phyloP scores from a whole-genome alignment of 2,888 invertebrate species.

The Rotaria magnacalcarata region DNA sequence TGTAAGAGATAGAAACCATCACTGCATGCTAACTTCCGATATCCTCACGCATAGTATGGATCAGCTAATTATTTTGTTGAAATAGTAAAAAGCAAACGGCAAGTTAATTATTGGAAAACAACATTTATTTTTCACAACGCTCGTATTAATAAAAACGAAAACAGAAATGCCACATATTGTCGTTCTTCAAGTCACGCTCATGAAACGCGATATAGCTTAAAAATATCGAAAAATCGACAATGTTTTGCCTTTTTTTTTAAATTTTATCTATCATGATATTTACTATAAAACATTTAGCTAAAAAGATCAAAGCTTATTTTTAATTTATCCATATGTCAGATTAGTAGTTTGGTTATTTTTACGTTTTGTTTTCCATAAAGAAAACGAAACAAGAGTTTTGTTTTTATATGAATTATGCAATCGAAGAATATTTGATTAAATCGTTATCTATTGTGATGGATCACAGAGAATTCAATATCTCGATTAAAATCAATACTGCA shows the following conservation, averaged over 20 bases:
- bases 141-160: background rate
- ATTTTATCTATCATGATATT: background rate
- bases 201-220: background rate
- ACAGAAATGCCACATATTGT: background rate
- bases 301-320: background rate
- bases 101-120: background rate
- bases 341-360: background rate
- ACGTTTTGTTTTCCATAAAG: background rate
- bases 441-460: background rate
- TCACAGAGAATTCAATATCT: background rate
- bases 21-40: background rate
- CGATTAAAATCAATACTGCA: background rate
- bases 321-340: background rate
- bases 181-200: background rate
- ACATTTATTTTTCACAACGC: background rate
- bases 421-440: background rate
- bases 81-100: background rate
- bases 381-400: background rate
- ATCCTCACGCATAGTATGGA: background rate
- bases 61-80: conserved; percentile 2
- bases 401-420: background rate
- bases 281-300: background rate
- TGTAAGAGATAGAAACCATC: background rate
- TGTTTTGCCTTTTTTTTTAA: background rate
- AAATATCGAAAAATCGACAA: background rate